Conservation (phyloP, 1,140 invertebrate genomes). For the Anoplophora glabripennis region DNA sequence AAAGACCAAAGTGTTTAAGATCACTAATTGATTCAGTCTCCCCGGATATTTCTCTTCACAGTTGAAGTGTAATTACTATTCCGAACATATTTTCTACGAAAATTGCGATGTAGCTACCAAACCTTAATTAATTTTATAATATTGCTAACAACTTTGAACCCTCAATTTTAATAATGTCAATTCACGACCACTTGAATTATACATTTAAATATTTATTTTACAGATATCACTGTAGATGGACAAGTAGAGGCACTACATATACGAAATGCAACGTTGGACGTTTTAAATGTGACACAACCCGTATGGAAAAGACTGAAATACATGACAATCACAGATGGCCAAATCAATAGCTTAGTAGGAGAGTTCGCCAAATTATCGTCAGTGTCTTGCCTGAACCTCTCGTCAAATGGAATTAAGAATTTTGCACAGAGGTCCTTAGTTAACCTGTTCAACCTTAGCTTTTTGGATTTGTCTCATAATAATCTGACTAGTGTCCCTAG, state of each 20-base stretch:
- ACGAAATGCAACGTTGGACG: conserved; percentile 62
- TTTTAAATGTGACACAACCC: conserved; percentile 54
- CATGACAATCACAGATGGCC: conserved; percentile 70
- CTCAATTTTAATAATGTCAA: too few relatives aligned
- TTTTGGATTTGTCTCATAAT: conserved; percentile 70
- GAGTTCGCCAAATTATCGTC: conserved; percentile 65
- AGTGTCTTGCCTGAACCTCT: conserved; percentile 69
- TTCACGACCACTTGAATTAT: too few relatives aligned
- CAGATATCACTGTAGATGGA: conserved; percentile 31
- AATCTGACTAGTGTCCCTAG: conserved; percentile 69
- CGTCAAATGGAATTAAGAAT: conserved; percentile 61
- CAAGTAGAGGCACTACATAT: conserved; percentile 56
- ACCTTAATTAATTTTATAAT: too few relatives aligned
- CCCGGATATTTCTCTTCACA: too few relatives aligned
- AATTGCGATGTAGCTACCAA: too few relatives aligned
- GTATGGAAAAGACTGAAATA: conserved; percentile 63
- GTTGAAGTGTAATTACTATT: too few relatives aligned
- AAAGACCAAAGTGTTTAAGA: too few relatives aligned
- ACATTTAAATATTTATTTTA: conserved; percentile 12
- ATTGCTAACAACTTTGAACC: too few relatives aligned
- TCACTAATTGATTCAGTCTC: too few relatives aligned
- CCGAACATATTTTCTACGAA: too few relatives aligned
- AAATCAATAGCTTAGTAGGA: conserved; percentile 60
- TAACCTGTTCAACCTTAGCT: conserved; percentile 60
- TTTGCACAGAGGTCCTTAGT: conserved; percentile 54